Conservation (phyloP, 2,113 vertebrate species). For the Bettongia penicillata region DNA sequence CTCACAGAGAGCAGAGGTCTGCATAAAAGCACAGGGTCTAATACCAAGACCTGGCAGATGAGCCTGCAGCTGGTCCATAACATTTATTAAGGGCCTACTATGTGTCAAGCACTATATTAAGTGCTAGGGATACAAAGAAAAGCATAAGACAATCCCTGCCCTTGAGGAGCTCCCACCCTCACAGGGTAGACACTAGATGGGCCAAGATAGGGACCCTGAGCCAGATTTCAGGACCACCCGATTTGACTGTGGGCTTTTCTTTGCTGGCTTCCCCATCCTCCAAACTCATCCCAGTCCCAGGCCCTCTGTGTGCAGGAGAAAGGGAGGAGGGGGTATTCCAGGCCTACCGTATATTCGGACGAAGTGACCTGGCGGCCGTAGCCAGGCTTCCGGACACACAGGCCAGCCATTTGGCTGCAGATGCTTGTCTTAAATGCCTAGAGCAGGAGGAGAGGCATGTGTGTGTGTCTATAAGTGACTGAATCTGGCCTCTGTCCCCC, state of each 20-base stretch:
- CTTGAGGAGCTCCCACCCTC: neutral
- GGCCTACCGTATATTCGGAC: neutral
- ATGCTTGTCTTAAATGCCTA: constrained; percentile 17
- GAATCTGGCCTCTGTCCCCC: too few species aligned
- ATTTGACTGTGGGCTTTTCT: neutral
- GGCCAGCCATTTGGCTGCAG: neutral
- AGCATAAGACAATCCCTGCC: neutral
- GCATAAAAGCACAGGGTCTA: neutral
- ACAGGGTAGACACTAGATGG: fast-evolving
- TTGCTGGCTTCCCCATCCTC: too few species aligned
- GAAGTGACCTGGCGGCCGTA: neutral
- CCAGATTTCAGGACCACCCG: neutral
- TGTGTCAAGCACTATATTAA: neutral
- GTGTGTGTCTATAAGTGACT: too few species aligned
- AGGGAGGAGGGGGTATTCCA: neutral
- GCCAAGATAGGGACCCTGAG: neutral
- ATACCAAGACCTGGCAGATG: neutral
- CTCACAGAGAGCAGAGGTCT: neutral
- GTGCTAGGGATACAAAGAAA: neutral
- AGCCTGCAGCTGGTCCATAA: neutral
- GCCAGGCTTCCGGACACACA: neutral
- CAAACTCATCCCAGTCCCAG: neutral
- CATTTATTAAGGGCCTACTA: neutral
- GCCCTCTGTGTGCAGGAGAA: neutral
- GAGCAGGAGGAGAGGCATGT: neutral